Evolutionary conservation across 2,113 vertebrate species (phyloP), one percentile per base, ranked within the genome.

Genomic region (Helogale parvula): DNA sequence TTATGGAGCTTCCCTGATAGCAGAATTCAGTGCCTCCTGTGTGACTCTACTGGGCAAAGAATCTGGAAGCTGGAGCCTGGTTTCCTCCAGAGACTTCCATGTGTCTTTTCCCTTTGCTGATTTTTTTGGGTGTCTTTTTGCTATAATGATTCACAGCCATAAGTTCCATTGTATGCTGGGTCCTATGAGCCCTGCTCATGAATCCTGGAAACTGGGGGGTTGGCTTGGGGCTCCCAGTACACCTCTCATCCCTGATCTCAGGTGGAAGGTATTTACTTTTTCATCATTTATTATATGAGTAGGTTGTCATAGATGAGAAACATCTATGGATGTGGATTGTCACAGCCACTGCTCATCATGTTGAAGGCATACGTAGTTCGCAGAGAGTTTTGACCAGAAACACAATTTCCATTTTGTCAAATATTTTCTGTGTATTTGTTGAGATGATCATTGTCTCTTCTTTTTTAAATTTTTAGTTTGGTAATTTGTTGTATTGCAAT

Each of bases 241-340:
- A 35, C 47, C 31, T 71, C 25, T 88, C 33, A 1, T 12, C 52
- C 27, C 17, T 54, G 29, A 52, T 19, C 71, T 31, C 41, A 29
- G 9, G 2, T 4, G 19, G 1, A 91, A 4, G 8, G 7, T 0
- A 23, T 15, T 12, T 3, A 0, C 1, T 35, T 25, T 71, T 50
- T 69, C 13, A 41, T 5, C 35, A 29, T n/a, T 86, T 17, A 38
- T 15, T 16, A 33, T 2, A 29, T 23, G 5, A 6, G 33, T 15
- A 16, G 41, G 31, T 41, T 63, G 57, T 83, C 25, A 29, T 41
- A 15, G 9, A 63, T 47, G 29, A 66, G 17, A 4, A 13, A 3
- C 35, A 13, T 3, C 33, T 9, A 27, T 8, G 15, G 25, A 23
- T 63, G 0, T 9, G 8, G 23, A n/a, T 7, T 69, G 38, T 6